phyloP scores from a whole-genome alignment of 2,113 vertebrate species.

The Spheniscus mendiculus region DNA sequence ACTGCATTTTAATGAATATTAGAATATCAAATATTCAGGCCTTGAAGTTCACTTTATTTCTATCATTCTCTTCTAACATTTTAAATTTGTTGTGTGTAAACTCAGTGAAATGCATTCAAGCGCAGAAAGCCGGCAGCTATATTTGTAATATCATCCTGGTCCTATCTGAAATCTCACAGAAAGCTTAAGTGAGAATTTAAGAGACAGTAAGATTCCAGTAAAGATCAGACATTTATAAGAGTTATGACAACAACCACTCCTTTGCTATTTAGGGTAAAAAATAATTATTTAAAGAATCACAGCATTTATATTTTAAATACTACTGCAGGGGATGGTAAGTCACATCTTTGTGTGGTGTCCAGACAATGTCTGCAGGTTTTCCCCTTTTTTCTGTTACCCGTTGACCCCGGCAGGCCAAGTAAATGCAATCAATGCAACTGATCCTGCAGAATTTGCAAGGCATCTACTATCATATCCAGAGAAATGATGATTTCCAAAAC shows the following conservation, averaged over 20 bases:
- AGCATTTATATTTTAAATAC: not conserved
- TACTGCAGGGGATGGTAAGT: not conserved
- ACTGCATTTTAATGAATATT: conserved; percentile 13
- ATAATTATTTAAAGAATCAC: not conserved
- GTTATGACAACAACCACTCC: not conserved
- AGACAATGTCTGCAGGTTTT: not conserved
- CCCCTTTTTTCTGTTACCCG: not conserved
- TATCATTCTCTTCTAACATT: not conserved
- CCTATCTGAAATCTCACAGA: not conserved
- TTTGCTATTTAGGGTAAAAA: not conserved
- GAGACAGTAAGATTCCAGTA: not conserved
- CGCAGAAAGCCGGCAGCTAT: not conserved
- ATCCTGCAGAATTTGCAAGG: not conserved
- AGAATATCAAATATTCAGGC: not conserved
- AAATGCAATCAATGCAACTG: not conserved
- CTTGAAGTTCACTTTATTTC: conserved; percentile 2
- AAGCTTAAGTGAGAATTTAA: not conserved
- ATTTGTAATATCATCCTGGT: not conserved
- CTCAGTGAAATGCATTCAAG: not conserved
- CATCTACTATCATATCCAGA: accelerated
- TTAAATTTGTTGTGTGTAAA: not conserved
- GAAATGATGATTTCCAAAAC: not conserved
- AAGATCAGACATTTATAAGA: not conserved
- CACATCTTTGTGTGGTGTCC: not conserved
- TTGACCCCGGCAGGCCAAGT: not conserved